Conservation (phyloP, 2,797 vertebrate genomes). For the Pangasius krempfi region DNA sequence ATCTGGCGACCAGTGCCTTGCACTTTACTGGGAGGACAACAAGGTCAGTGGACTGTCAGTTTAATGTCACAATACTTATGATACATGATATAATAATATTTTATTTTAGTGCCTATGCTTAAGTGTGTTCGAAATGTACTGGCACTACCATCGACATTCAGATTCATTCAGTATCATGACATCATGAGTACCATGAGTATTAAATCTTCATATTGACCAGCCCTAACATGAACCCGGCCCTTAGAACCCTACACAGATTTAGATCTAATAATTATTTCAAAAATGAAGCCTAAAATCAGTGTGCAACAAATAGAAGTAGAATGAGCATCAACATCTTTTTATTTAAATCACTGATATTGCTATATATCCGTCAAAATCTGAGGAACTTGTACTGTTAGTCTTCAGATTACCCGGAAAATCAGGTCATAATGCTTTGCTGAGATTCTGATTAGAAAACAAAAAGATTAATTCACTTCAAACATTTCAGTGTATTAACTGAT, state of each 20-base stretch:
- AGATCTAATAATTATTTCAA: background rate
- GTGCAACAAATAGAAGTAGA: background rate
- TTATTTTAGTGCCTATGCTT: background rate
- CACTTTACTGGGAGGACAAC: conserved; percentile 97
- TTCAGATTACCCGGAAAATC: background rate
- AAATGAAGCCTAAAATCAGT: background rate
- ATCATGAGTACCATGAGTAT: background rate
- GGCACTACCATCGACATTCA: background rate
- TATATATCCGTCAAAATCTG: background rate
- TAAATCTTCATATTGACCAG: background rate
- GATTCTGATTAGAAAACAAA: background rate
- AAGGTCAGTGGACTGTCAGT: conserved; percentile 80
- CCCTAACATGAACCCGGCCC: background rate
- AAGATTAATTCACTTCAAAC: background rate
- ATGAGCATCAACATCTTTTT: background rate
- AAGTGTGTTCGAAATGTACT: background rate
- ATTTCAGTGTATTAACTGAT: background rate
- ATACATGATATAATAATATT: background rate
- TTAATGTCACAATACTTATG: background rate
- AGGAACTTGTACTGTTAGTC: background rate
- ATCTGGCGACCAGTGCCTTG: conserved; percentile 93
- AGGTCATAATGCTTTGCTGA: background rate
- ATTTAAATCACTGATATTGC: background rate
- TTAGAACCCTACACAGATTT: background rate
- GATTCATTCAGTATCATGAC: background rate